Evolutionary conservation across 1,140 invertebrate species (phyloP), one percentile per base, ranked within the genome.

Genomic region (Microvelia longipes): DNA sequence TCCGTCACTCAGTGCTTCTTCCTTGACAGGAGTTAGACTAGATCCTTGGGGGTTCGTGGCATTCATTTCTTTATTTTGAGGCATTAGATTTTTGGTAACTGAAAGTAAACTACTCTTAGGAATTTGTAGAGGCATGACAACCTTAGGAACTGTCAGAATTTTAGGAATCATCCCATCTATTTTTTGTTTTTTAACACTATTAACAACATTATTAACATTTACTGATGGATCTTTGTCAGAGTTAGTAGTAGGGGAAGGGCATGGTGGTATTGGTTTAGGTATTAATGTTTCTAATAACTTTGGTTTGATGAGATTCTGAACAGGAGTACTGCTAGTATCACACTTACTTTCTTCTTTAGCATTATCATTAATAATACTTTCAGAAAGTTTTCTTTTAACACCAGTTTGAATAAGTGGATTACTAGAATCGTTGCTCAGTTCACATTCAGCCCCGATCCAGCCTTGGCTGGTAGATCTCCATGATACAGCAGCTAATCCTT

Each of bases 401-500:
- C 15, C 15, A 15, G 11, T 24, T 24, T 64, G 15, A 24, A 25
- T 15, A 64, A 64, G 24, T 25, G 11, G 62, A 24, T 5, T 5
- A 25, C 24, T 64, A 64, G 62, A 26, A 64, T 64, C 62, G 24
- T 64, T 26, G 25, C 25, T 64, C 24, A 64, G 15, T 64, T 64
- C 62, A 5, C 15, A 2, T 13, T 64, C 62, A 25, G 25, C 62
- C 5, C 62, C 25, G 2, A 24, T 24, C 62, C 62, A 64, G 15
- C 62, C 62, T 25, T 64, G 15, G 5, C 62, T 26, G 11, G 62
- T 24, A 15, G 62, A 64, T 64, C 62, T 64, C 62, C 62, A 64
- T 5, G 62, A 64, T 15, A 64, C 62, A 64, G 62, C 62, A 14
- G 62, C 62, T 24, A 64, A 24, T 24, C 78, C 77, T 75, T 78